phyloP scores from a whole-genome alignment of 2,888 invertebrate genomes.

The Caenorhabditis becei region DNA sequence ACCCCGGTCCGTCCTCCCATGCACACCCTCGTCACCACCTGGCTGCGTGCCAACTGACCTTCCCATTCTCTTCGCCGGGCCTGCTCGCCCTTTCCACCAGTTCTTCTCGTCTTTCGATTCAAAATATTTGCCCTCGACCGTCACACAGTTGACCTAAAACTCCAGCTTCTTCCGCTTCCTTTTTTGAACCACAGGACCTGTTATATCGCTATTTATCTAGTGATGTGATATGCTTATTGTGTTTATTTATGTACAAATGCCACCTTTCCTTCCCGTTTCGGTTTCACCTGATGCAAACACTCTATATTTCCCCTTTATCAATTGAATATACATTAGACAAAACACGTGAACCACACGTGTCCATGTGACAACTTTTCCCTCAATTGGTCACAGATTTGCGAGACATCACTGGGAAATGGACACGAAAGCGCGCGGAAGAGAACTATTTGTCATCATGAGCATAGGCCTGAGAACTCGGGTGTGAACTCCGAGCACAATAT shows the following conservation, averaged over 20 bases:
- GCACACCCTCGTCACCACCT: neutral
- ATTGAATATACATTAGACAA: conserved; percentile 11
- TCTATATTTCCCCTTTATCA: conserved; percentile 5
- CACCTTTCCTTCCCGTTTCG: conserved; percentile 8
- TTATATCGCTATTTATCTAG: conserved; percentile 3
- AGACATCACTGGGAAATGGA: neutral
- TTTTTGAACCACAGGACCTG: conserved; percentile 3
- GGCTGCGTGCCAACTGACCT: conserved; percentile 25
- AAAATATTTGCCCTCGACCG: conserved; percentile 9
- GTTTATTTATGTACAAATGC: conserved; percentile 18
- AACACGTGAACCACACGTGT: conserved; percentile 16
- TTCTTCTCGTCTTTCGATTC: neutral
- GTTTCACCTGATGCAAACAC: conserved; percentile 14
- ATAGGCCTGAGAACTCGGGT: neutral
- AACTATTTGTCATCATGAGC: conserved; percentile 33
- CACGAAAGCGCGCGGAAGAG: neutral
- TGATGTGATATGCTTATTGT: conserved; percentile 18
- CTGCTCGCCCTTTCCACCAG: neutral
- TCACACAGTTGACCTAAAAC: neutral
- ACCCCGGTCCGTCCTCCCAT: neutral
- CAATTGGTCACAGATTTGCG: conserved; percentile 17
- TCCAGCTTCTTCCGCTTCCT: neutral
- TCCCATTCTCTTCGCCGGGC: neutral
- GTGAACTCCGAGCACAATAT: conserved; percentile 17
- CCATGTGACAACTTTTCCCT: neutral